These are phyloP conservation scores for Holocentrus rufus DNA, from an alignment of 2,797 vertebrate species.

Conservation along the genomic window DNA sequence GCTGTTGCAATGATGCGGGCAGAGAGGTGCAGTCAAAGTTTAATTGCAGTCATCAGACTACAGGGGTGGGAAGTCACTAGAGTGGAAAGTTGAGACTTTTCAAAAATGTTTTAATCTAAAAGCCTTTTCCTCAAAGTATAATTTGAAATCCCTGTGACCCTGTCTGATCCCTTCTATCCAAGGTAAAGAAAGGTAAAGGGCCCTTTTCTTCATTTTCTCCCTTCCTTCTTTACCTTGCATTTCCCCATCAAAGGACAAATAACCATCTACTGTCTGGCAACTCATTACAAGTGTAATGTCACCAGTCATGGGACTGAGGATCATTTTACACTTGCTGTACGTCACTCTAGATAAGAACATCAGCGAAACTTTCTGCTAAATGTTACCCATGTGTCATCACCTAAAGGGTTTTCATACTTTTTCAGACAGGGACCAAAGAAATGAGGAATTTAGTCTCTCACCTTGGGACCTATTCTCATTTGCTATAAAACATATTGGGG, in stretches of 20 bases:
- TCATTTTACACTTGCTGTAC: not conserved
- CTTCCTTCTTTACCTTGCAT: not conserved
- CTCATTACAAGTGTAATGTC: not conserved
- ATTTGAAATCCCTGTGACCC: not conserved
- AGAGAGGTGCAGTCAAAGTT: not conserved
- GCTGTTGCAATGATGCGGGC: no score
- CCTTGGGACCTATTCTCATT: slow-evolving; percentile 5
- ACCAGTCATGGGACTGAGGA: not conserved
- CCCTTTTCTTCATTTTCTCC: not conserved
- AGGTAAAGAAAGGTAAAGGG: no score
- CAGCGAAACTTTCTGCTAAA: not conserved
- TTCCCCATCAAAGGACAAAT: not conserved
- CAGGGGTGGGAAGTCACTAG: not conserved
- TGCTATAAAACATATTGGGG: slow-evolving; percentile 13
- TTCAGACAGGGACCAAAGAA: not conserved
- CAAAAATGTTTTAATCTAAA: not conserved
- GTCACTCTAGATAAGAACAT: not conserved
- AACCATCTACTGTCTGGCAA: not conserved
- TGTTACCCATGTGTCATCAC: slow-evolving; percentile 3
- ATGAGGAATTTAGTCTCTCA: slow-evolving; percentile 3
- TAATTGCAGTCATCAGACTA: not conserved
- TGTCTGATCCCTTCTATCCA: not conserved
- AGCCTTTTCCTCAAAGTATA: not conserved
- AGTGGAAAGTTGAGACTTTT: not conserved
- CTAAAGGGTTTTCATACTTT: slow-evolving; percentile 3